Conservation (phyloP, 2,113 vertebrate genomes). For the Dromiciops gliroides region DNA sequence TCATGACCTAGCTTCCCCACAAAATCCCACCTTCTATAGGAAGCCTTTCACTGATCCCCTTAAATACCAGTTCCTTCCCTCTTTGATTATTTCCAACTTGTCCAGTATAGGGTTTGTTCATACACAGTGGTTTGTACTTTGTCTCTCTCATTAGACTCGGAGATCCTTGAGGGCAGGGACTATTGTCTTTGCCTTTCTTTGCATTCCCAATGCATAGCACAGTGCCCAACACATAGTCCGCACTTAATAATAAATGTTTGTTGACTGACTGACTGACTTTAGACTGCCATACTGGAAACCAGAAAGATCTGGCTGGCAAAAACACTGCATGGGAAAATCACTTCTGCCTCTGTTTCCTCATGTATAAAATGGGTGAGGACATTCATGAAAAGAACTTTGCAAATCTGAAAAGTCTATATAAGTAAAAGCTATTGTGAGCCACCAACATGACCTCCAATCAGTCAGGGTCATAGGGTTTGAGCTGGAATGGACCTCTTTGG, state of each 20-base stretch:
- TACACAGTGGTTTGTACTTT: neutral
- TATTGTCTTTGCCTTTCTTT: neutral
- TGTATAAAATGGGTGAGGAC: neutral
- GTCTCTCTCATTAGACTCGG: neutral
- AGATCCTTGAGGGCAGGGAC: neutral
- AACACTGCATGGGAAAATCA: neutral
- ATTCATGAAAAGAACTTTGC: neutral
- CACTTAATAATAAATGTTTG: neutral
- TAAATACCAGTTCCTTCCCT: too few species aligned
- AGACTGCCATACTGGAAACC: neutral
- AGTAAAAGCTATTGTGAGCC: neutral
- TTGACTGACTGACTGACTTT: neutral
- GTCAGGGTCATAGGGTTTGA: neutral
- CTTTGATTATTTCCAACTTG: neutral
- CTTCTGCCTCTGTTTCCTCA: neutral
- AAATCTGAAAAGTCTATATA: neutral
- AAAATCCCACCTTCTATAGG: neutral
- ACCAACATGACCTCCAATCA: neutral
- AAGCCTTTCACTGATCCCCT: neutral
- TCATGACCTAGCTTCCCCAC: too few species aligned
- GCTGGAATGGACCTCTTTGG: neutral
- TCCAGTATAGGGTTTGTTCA: neutral
- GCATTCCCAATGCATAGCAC: neutral
- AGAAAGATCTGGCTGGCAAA: neutral
- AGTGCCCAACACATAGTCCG: neutral